These are phyloP conservation scores for Pangasius larnaudii DNA, from an alignment of 2,797 vertebrate species.

Conservation along the genomic window DNA sequence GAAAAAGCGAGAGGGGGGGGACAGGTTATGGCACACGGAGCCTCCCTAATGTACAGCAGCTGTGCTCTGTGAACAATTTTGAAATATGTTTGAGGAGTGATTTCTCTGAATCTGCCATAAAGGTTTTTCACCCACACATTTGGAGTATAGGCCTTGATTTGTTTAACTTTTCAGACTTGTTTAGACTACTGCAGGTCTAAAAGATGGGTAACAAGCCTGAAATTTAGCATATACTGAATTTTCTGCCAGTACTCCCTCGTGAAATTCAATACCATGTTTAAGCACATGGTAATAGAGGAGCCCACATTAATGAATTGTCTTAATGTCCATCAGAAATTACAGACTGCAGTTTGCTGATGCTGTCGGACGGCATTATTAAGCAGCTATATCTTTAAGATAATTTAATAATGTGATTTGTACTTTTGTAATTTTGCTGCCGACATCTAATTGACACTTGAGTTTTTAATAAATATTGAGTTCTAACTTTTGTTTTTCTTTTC, in stretches of 20 bases:
- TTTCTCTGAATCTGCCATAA: conserved; percentile 34
- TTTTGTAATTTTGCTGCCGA: not conserved
- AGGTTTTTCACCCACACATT: conserved; percentile 47
- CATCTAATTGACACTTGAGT: not conserved
- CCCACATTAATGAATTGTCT: not conserved
- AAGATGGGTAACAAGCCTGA: conserved; percentile 23
- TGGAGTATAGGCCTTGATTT: conserved; percentile 42
- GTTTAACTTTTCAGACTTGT: conserved; percentile 52
- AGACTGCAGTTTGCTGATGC: not conserved
- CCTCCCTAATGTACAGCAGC: conserved; percentile 51
- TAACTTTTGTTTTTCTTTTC: not conserved
- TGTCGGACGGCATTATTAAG: not conserved
- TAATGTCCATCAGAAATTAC: not conserved
- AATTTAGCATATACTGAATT: not conserved
- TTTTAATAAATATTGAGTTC: not conserved
- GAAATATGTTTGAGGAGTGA: conserved; percentile 46
- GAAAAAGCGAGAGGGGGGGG: not conserved
- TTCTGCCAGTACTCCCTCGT: not conserved
- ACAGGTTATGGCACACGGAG: conserved; percentile 35
- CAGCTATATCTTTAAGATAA: not conserved
- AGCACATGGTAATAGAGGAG: conserved; percentile 15
- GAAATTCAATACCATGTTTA: conserved; percentile 10
- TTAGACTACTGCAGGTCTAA: conserved; percentile 51
- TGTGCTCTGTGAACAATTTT: conserved; percentile 54
- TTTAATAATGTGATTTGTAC: not conserved